phyloP scores from a whole-genome alignment of 92 coral and sea anemone genomes.

The Porites lobata region DNA sequence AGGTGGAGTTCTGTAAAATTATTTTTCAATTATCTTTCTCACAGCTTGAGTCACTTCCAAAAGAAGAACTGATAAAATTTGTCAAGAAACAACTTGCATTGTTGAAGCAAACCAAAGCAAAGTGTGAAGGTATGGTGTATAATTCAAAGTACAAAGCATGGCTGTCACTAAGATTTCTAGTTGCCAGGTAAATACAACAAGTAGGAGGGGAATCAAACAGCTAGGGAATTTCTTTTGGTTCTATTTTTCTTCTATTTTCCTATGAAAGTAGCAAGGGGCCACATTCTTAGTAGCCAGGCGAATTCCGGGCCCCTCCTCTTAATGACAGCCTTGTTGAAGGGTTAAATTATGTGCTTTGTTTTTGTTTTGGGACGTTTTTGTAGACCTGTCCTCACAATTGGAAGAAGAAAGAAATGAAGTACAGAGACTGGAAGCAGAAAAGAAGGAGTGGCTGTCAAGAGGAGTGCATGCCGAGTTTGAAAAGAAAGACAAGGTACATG shows the following conservation, averaged over 20 bases:
- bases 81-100: constrained; percentile 87
- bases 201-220: too few species aligned
- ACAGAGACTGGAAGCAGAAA: constrained; percentile 84
- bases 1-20: neutral
- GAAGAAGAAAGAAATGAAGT: constrained; percentile 83
- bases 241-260: too few species aligned
- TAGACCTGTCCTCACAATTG: constrained; percentile 77
- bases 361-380: neutral
- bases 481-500: constrained; percentile 88
- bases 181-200: too few species aligned
- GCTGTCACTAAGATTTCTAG: too few species aligned
- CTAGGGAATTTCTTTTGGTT: too few species aligned
- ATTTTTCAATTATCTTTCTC: neutral
- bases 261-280: too few species aligned
- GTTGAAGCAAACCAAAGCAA: constrained; percentile 87
- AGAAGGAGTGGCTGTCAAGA: constrained; percentile 91
- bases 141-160: too few species aligned
- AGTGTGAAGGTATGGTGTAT: constrained; percentile 86
- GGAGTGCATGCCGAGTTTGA: constrained; percentile 99
- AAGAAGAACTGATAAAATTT: constrained; percentile 92
- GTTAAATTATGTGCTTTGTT: neutral
- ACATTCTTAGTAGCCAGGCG: too few species aligned
- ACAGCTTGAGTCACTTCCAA: constrained; percentile 92
- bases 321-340: too few species aligned
- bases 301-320: too few species aligned